Evolutionary conservation across 2,113 vertebrate genomes (phyloP).

Genomic region (Dermatemys mawii): DNA sequence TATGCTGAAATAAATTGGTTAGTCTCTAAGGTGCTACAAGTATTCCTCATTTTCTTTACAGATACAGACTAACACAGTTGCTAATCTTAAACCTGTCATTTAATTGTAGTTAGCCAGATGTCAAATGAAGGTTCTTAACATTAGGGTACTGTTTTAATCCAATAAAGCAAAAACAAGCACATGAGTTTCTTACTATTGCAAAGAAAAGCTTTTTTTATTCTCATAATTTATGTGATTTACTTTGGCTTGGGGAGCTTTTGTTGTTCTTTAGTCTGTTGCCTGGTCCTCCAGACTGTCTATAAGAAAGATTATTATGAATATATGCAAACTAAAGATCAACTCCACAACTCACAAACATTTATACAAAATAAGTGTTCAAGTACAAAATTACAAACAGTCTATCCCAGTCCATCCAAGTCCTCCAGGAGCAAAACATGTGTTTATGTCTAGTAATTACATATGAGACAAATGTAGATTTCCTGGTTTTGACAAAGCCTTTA

Average conservation of each 20-base stretch:
- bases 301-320: background rate
- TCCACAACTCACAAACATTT: background rate
- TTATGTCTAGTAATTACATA: background rate
- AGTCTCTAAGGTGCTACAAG: too few species aligned
- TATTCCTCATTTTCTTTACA: too few species aligned
- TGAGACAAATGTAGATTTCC: background rate
- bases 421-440: background rate
- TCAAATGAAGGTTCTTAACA: constrained; percentile 35
- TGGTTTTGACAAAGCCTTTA: background rate
- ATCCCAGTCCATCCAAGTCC: background rate
- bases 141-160: constrained; percentile 38
- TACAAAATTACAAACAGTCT: background rate
- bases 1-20: too few species aligned
- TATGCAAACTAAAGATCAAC: background rate
- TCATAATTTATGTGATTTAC: constrained; percentile 39
- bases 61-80: too few species aligned
- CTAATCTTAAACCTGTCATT: too few species aligned
- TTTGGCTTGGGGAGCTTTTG: constrained; percentile 9
- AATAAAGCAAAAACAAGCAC: constrained; percentile 40
- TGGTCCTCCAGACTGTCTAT: background rate
- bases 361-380: background rate
- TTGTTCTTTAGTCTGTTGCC: background rate
- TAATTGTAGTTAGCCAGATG: constrained; percentile 46
- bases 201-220: constrained; percentile 12
- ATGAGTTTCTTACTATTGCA: constrained; percentile 20